Percentiles rank a stretch among this genome's conserved stretches.
These are phyloP conservation scores for Pectinophora gossypiella DNA, from an alignment of 1,140 invertebrate genomes.

Conservation along the genomic window DNA sequence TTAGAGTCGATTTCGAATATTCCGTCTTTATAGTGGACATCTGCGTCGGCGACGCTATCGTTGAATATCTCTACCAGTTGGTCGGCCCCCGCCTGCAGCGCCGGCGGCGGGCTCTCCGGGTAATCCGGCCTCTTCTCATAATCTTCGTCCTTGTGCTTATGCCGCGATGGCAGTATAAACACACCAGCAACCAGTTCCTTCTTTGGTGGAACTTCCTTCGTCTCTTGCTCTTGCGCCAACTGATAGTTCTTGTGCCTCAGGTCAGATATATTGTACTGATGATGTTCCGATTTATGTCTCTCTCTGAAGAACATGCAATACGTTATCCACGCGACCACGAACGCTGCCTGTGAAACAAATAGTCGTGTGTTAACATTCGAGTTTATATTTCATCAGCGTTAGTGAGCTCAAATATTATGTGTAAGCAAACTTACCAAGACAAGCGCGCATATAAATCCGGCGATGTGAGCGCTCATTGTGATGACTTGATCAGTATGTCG, in stretches of 20 bases:
- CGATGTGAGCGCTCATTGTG: conserved; percentile 46
- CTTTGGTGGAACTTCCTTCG: conserved; percentile 24
- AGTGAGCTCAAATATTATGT: neutral
- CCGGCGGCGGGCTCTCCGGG: conserved; percentile 43
- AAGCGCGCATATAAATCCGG: conserved; percentile 51
- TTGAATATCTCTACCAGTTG: conserved; percentile 54
- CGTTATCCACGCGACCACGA: conserved; percentile 48
- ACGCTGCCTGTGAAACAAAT: conserved; percentile 40
- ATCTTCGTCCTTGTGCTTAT: conserved; percentile 44
- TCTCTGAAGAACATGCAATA: conserved; percentile 66
- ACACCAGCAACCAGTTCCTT: conserved; percentile 34
- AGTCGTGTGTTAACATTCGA: conserved; percentile 1
- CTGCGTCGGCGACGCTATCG: conserved; percentile 28
- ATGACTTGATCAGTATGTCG: neutral
- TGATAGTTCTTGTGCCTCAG: conserved; percentile 42
- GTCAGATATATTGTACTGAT: conserved; percentile 54
- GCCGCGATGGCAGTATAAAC: conserved; percentile 48
- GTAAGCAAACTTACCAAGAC: conserved; percentile 49
- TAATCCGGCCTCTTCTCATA: conserved; percentile 58
- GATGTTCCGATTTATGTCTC: conserved; percentile 49
- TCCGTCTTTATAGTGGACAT: conserved; percentile 36
- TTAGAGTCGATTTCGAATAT: conserved; percentile 27
- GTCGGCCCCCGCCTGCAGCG: conserved; percentile 39
- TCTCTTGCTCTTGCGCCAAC: conserved; percentile 33
- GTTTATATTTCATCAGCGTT: neutral